Conservation (phyloP, 2,888 invertebrate species). For the Tholera decimalis region DNA sequence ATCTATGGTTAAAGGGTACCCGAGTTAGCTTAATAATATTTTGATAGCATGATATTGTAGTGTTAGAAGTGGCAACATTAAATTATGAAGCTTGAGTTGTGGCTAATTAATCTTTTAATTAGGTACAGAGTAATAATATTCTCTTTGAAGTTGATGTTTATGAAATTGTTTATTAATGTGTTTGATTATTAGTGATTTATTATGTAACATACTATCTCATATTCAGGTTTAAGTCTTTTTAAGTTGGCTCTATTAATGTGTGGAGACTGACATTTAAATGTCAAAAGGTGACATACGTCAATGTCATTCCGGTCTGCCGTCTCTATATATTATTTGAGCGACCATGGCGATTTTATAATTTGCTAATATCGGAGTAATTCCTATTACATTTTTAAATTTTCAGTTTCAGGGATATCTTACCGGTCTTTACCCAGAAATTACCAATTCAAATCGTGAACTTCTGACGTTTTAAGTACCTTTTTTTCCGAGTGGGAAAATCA, state of each 20-base stretch:
- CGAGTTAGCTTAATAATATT: constrained; percentile 38
- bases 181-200: not conserved
- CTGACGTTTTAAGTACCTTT: no score
- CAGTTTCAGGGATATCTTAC: no score
- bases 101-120: constrained; percentile 30
- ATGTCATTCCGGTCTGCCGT: not conserved
- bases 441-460: no score
- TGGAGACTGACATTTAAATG: not conserved
- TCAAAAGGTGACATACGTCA: not conserved
- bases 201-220: no score
- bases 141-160: constrained; percentile 33
- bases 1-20: constrained; percentile 34
- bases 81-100: constrained; percentile 16
- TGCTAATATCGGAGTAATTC: no score
- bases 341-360: no score
- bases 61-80: constrained; percentile 21
- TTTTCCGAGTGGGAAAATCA: no score
- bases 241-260: not conserved
- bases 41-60: constrained; percentile 36
- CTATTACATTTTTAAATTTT: no score
- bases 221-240: no score
- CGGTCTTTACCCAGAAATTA: no score
- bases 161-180: constrained; percentile 21
- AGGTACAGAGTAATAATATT: constrained; percentile 1
- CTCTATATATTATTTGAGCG: not conserved